Conservation (phyloP, 1,140 invertebrate genomes). For the Bombus sylvicola region DNA sequence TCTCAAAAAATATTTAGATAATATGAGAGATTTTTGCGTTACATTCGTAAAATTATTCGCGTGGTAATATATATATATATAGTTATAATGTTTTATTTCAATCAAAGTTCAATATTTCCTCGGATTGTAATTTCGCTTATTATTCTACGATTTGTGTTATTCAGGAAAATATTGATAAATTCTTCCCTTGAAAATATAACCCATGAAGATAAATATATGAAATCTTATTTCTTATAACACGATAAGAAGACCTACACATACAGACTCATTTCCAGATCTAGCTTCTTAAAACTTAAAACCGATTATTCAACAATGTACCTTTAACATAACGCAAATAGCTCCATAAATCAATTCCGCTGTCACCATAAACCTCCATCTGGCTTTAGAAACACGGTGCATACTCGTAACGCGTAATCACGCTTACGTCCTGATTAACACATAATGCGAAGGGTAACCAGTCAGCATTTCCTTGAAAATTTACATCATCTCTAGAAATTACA, state of each 20-base stretch:
- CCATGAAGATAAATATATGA: no score
- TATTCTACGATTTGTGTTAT: no score
- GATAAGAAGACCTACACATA: background rate
- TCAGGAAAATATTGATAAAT: no score
- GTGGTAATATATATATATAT: no score
- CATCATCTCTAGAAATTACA: background rate
- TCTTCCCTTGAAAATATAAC: no score
- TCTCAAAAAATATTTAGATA: no score
- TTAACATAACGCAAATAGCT: background rate
- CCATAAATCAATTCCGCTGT: background rate
- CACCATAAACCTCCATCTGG: background rate
- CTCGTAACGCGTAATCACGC: background rate
- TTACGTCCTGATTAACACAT: constrained; percentile 3
- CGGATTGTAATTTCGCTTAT: no score
- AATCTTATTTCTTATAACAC: no score
- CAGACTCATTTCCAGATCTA: background rate
- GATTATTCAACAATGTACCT: background rate
- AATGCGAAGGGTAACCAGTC: background rate
- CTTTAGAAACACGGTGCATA: background rate
- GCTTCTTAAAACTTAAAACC: background rate
- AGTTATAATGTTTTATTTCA: no score
- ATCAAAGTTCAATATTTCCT: no score
- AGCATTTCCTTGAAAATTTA: background rate
- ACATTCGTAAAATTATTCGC: no score
- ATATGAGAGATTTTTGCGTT: no score